Base-by-base conservation (phyloP, 2,113 vertebrate species). In the Zapus hudsonius region DNA sequence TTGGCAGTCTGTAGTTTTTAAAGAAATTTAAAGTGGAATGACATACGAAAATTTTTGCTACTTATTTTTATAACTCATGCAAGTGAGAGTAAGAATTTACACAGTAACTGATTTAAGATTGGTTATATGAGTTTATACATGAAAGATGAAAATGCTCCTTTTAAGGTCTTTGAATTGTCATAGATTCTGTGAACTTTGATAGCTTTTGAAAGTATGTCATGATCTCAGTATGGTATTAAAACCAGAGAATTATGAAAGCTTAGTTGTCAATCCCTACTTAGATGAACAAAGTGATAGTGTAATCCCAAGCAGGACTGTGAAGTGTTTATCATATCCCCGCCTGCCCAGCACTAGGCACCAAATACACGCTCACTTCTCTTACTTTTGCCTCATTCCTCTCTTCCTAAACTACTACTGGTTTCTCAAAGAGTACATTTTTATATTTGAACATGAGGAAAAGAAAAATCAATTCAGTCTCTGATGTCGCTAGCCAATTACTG, bases 181-280 rank as follows among this genome's bases (percentile, higher is more conserved):
- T 59, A 15, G 17, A 63, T 76, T 93, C 72, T 91, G 63, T 81
- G 55, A 93, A 83, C 23, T 27, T 7, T 57, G 38, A 87, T 87
- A 87, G 67, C 40, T 83, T 92, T 90, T 83, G 40, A 96, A 94
- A 87, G 84, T 79, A 52, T 90, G 25, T 66, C 92, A 66, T n/a
- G 20, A 93, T 82, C 64, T 47, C 66, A 82, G 70, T 40, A 90
- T 36, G 70, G 13, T 69, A 69, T 59, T 82, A 66, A 76, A 59
- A 70, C 17, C 15, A 70, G 79, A 76, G 83, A 83, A 59, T 36
- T 79, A 20, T 38, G 40, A 23, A 70, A 64, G 82, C 40, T 27
- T 55, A 15, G 38, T 31, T 72, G n/a, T 17, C n/a, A 89, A n/a
- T 5, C 16, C 44, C 29, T 67, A 38, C 36, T 95, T 59, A 57